Evolutionary conservation across 2,888 invertebrate species (phyloP).

Genomic region (Melinopterus prodromus): DNA sequence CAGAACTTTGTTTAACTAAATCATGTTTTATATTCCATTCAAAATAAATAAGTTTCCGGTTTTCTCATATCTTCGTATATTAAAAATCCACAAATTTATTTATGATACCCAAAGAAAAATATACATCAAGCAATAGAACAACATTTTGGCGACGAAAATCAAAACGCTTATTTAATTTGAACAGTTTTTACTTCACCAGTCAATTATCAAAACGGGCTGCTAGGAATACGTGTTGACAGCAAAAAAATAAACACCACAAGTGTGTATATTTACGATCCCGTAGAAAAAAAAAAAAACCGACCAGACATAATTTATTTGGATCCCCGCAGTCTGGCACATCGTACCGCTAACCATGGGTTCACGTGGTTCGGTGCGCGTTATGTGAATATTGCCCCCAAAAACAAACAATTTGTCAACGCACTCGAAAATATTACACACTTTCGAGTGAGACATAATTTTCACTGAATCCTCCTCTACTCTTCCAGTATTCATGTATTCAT

Average conservation of each 20-base stretch:
- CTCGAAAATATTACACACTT: constrained; percentile 4
- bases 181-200: not conserved
- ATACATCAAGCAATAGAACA: not conserved
- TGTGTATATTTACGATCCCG: not conserved
- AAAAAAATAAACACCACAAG: not conserved
- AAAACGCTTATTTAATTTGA: not conserved
- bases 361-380: not conserved
- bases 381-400: not conserved
- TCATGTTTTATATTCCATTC: too few species aligned
- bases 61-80: too few species aligned
- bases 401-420: not conserved
- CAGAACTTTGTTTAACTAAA: too few species aligned
- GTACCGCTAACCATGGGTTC: not conserved
- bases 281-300: not conserved
- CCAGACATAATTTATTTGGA: not conserved
- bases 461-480: not conserved
- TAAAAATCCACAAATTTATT: not conserved
- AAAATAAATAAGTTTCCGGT: too few species aligned
- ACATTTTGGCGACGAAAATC: not conserved
- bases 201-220: not conserved
- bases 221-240: not conserved
- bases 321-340: not conserved
- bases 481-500: not conserved
- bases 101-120: not conserved
- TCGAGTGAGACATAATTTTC: not conserved